Evolutionary conservation across 2,888 invertebrate species (phyloP), one percentile per base, ranked within the genome.

Genomic region (Aphidius colemani): DNA sequence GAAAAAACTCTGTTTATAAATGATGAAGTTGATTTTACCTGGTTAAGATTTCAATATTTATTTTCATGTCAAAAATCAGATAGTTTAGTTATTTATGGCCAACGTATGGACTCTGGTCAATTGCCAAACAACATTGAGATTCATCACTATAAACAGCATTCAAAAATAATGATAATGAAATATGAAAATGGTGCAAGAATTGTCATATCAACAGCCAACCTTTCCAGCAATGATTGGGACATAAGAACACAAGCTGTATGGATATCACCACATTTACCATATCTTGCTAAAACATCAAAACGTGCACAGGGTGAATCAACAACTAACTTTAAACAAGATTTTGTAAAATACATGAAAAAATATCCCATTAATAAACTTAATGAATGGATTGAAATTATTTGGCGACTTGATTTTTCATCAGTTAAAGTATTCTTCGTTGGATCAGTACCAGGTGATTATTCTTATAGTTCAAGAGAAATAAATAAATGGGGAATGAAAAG

Each of bases 201-300:
- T 6, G 90, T 96, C 0, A 88, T 98, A 44, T 94, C 93, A 0
- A 97, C 97, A 0, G 95, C 97, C 0, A 98, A 98, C 84, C 85
- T 98, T 6, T 92, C 96, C 71, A 85, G 89, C 39, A 90, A 92
- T 69, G 98, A 98, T 82, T 98, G 98, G 98, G 89, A 92, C 74
- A 93, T 96, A 80, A 89, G 96, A 72, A 95, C 96, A 0, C 97
- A 98, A 82, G 96, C 96, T 0, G 82, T 96, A 8, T 97, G 97
- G 97, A 86, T 97, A 43, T 95, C 96, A 77, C 95, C 95, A 0
- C 79, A 85, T 45, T 90, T 95, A 71, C 89, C 91, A 0, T 85
- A 84, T 50, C 76, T 94, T 57, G 85, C 88, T 0, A 76, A 85
- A 1, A 82, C 83, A 1, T 83, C 88, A 1, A 84, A 84, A 67